Percentiles rank a stretch among this genome's conserved stretches.
Evolutionary conservation across 2,797 vertebrate species (phyloP).

Genomic region (Cirrhinus molitorella): DNA sequence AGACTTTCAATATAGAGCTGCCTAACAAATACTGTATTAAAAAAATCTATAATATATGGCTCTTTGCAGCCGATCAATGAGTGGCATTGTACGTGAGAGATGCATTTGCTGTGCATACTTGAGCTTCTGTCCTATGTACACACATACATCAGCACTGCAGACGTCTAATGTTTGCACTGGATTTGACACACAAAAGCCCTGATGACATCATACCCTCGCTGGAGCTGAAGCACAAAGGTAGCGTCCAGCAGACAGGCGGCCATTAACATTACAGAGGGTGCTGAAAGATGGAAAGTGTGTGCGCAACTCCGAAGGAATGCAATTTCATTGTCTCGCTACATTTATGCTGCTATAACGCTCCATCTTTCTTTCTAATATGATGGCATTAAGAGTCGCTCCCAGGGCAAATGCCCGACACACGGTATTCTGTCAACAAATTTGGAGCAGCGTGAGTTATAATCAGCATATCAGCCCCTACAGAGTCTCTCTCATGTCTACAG

Average conservation of each 20-base stretch:
- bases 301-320: slow-evolving; percentile 12
- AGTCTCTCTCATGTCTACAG: slow-evolving; percentile 35
- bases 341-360: slow-evolving; percentile 1
- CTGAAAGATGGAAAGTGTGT: slow-evolving; percentile 38
- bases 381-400: slow-evolving; percentile 10
- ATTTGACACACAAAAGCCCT: slow-evolving; percentile 60
- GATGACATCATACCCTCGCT: slow-evolving; percentile 72
- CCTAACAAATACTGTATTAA: not conserved
- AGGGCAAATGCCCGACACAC: slow-evolving; percentile 29
- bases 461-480: slow-evolving; percentile 31
- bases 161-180: slow-evolving; percentile 49
- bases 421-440: slow-evolving; percentile 37
- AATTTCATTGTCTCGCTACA: slow-evolving; percentile 15
- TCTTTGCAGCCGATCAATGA: not conserved
- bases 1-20: not conserved
- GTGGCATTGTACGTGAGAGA: not conserved
- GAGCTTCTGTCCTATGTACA: slow-evolving; percentile 63
- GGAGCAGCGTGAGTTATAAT: slow-evolving; percentile 27
- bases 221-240: slow-evolving; percentile 64
- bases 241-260: slow-evolving; percentile 65
- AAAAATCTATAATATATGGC: not conserved
- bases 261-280: slow-evolving; percentile 7
- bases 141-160: slow-evolving; percentile 64
- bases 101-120: slow-evolving; percentile 31
- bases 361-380: slow-evolving; percentile 28